Conservation (phyloP, 1,140 invertebrate species). For the Dysdera silvatica region DNA sequence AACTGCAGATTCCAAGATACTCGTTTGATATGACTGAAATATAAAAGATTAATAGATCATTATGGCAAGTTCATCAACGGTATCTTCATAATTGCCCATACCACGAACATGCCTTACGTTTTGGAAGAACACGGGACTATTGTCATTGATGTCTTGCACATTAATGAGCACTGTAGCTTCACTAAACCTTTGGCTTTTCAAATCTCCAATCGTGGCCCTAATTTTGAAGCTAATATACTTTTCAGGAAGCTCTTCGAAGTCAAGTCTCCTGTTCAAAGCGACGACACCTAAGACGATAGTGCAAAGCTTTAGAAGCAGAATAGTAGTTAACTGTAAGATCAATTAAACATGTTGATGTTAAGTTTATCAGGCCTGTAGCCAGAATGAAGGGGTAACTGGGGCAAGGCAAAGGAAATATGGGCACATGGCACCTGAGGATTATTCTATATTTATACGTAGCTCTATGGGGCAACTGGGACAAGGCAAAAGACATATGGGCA, state of each 20-base stretch:
- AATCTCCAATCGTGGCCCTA: slow-evolving; percentile 54
- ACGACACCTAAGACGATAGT: slow-evolving; percentile 39
- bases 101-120: slow-evolving; percentile 29
- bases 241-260: slow-evolving; percentile 56
- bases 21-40: slow-evolving; percentile 35
- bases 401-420: too few species aligned
- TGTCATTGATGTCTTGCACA: slow-evolving; percentile 78
- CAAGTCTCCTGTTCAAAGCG: slow-evolving; percentile 59
- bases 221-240: slow-evolving; percentile 59
- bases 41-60: slow-evolving; percentile 2
- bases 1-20: slow-evolving; percentile 59
- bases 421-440: too few species aligned
- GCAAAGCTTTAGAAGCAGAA: too few species aligned
- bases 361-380: too few species aligned
- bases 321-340: too few species aligned
- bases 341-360: too few species aligned
- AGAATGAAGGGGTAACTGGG: too few species aligned
- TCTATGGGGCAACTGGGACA: too few species aligned
- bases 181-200: slow-evolving; percentile 51
- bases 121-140: slow-evolving; percentile 63
- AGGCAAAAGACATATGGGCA: too few species aligned
- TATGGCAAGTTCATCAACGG: neutral
- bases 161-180: slow-evolving; percentile 61
- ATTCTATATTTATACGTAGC: too few species aligned
- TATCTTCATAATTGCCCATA: neutral